Evolutionary conservation across 1,140 invertebrate genomes (phyloP), one percentile per base, ranked within the genome.

Genomic region (Apocrypta bakeri): DNA sequence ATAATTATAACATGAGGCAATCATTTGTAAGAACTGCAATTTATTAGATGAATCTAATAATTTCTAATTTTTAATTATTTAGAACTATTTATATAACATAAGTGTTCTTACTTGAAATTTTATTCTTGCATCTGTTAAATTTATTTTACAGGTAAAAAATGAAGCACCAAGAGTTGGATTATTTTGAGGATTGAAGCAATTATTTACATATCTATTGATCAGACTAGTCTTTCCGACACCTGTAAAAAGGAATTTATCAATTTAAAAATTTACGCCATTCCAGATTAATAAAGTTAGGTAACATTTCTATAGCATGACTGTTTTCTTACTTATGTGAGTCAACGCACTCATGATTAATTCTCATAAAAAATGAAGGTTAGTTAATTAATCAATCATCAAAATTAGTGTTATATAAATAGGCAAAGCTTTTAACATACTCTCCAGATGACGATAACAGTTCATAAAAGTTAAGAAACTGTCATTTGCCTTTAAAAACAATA

Each of bases 171-270:
- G 96, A 11, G 97, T 98, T 17, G 97, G 96, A 79, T 94, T 95
- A 14, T 95, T 94, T 85, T 94, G 94, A 72, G 94, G 93, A 81
- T 94, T 95, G 88, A 96, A 95, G 88, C 94, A 94, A 85, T 96
- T 96, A 48, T 95, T 95, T 33, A 97, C 94, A 91, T 97, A 97
- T 63, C 95, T 93, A 7, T 95, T 94, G 66, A 98, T 95, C 84
- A 98, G 93, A 87, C 96, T 96, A 0, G 97, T 97, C 92, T 98
- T 98, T 17, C 97, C 97, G 74, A 98, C 97, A 87, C 96, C 97
- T 97, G 90, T 48, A 94, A 94, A 82, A 86, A 87, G 29, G n/a
- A 56, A 56, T 56, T 56, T n/a, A 6, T 21, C 21, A 56, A 1
- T 21, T 56, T 56, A 56, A 2, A 56, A 1, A 42, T 42, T 42